These are phyloP conservation scores for Sinodicranocentrus sp. DNA, from an alignment of 2,888 invertebrate genomes.

Conservation along the genomic window DNA sequence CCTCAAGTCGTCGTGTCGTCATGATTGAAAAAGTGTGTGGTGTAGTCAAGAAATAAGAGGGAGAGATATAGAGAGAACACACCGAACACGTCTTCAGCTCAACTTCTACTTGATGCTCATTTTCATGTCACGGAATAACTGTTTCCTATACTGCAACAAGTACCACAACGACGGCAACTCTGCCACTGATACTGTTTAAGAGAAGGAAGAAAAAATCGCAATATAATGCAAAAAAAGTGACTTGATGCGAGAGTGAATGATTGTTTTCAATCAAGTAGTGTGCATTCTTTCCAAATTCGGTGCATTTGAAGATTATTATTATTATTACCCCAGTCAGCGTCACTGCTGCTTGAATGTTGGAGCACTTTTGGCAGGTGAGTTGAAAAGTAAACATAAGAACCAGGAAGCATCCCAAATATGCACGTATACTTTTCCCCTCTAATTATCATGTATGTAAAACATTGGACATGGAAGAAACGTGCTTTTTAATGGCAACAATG, in stretches of 20 bases:
- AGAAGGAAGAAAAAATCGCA: constrained; percentile 5
- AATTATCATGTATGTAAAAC: background rate
- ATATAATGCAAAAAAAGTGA: constrained; percentile 19
- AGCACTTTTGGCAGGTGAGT: constrained; percentile 67
- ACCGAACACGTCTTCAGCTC: constrained; percentile 26
- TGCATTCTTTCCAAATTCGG: constrained; percentile 59
- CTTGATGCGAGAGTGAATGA: constrained; percentile 25
- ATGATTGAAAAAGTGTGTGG: constrained; percentile 35
- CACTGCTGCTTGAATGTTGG: constrained; percentile 61
- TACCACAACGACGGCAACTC: background rate
- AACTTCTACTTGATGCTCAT: constrained; percentile 33
- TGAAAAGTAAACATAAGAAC: constrained; percentile 39
- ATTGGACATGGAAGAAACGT: constrained; percentile 3
- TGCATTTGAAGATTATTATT: constrained; percentile 25
- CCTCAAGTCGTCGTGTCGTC: constrained; percentile 10
- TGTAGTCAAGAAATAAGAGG: constrained; percentile 27
- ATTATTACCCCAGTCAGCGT: constrained; percentile 20
- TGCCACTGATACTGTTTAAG: constrained; percentile 3
- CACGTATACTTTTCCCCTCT: background rate
- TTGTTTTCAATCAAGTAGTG: constrained; percentile 35
- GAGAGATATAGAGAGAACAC: background rate
- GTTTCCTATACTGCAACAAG: constrained; percentile 54
- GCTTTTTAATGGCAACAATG: background rate
- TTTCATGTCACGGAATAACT: constrained; percentile 70
- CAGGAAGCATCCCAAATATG: constrained; percentile 20